These are phyloP conservation scores for Lepilemur septentrionalis DNA, from an alignment of 2,797 vertebrate genomes.

Conservation along the genomic window DNA sequence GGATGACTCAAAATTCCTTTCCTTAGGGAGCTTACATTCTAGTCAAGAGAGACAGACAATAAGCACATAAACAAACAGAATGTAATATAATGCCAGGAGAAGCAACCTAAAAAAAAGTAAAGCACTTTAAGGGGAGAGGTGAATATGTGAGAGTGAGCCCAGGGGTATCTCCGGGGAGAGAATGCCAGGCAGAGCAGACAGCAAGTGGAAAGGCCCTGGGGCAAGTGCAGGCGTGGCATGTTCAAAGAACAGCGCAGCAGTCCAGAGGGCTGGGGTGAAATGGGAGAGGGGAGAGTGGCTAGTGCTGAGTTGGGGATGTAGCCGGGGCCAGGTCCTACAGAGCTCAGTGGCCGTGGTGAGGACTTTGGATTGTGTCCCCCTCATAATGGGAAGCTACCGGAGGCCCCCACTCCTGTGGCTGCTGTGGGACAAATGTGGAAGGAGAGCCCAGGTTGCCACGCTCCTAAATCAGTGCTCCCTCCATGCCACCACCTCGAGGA, in stretches of 20 bases:
- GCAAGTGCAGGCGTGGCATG: not conserved
- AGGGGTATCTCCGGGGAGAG: not conserved
- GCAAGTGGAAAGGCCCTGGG: constrained; percentile 11
- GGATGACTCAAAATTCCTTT: not conserved
- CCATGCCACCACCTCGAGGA: not conserved
- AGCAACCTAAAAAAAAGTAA: not conserved
- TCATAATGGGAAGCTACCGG: not conserved
- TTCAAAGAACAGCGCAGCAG: not conserved
- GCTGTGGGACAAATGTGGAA: not conserved
- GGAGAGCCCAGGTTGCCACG: not conserved
- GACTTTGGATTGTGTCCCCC: not conserved
- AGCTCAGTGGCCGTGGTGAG: not conserved
- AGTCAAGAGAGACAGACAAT: not conserved
- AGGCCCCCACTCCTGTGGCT: not conserved
- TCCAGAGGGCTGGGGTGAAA: not conserved
- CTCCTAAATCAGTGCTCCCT: not conserved
- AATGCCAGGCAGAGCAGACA: not conserved
- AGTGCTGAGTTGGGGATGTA: not conserved
- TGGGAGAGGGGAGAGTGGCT: not conserved
- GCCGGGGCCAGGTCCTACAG: not conserved
- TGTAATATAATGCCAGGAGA: not conserved
- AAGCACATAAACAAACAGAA: not conserved
- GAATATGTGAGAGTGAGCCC: not conserved
- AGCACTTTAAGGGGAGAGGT: not conserved
- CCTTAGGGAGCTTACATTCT: not conserved